These are phyloP conservation scores for Lithobates sylvaticus DNA, from an alignment of 2,797 vertebrate genomes.

Conservation along the genomic window DNA sequence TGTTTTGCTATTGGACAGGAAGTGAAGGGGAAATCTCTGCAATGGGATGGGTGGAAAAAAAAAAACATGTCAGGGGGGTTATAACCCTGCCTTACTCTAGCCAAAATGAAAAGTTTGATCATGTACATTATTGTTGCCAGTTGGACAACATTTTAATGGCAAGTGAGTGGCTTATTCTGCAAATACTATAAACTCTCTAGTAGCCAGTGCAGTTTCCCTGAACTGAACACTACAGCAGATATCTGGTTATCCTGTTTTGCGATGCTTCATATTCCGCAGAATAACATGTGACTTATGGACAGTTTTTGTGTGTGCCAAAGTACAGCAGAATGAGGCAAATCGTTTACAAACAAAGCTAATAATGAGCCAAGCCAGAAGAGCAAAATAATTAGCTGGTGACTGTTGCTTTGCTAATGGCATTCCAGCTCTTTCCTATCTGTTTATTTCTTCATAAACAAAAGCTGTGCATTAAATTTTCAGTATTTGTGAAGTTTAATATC, in stretches of 20 bases:
- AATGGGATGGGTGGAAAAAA: too few species aligned
- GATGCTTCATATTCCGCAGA: background rate
- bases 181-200: background rate
- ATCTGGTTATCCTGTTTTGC: background rate
- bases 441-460: constrained; percentile 53
- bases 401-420: constrained; percentile 16
- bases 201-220: background rate
- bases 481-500: constrained; percentile 51
- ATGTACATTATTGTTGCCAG: background rate
- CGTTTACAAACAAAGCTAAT: background rate
- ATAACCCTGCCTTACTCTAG: too few species aligned
- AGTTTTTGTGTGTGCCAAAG: background rate
- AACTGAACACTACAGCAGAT: background rate
- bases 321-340: background rate
- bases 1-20: too few species aligned
- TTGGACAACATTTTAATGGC: background rate
- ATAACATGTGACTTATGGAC: background rate
- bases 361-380: background rate
- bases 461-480: constrained; percentile 55
- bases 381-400: constrained; percentile 32
- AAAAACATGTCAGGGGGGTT: too few species aligned
- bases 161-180: background rate
- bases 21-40: too few species aligned
- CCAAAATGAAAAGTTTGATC: too few species aligned
- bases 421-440: constrained; percentile 2